phyloP scores from a whole-genome alignment of 2,113 vertebrate species.

The Pheucticus melanocephalus region DNA sequence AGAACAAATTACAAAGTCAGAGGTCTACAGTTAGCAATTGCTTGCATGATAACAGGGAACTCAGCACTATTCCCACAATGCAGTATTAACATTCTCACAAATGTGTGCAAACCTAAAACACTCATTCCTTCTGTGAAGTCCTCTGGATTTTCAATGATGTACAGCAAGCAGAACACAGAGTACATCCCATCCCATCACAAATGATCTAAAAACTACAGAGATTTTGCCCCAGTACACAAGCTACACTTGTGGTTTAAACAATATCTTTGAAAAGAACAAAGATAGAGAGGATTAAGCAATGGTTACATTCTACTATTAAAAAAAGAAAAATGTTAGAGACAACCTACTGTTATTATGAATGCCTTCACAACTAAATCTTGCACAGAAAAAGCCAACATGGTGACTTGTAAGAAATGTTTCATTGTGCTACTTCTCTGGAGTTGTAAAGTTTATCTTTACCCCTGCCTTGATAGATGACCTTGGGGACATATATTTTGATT shows the following conservation, averaged over 20 bases:
- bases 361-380: neutral
- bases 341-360: neutral
- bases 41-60: constrained; percentile 83
- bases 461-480: neutral
- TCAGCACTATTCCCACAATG: constrained; percentile 66
- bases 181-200: neutral
- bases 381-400: neutral
- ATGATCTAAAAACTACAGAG: neutral
- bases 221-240: neutral
- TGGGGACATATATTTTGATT: neutral
- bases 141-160: neutral
- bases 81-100: constrained; percentile 31
- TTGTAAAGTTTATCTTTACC: neutral
- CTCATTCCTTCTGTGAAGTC: neutral
- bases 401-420: neutral
- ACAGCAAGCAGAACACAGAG: neutral
- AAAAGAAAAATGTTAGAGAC: neutral
- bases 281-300: neutral
- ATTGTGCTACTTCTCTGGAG: neutral
- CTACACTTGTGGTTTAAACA: neutral
- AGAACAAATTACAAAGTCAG: constrained; percentile 91
- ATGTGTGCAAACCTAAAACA: constrained; percentile 27
- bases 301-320: neutral
- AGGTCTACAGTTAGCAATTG: constrained; percentile 85
- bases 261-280: constrained; percentile 13